Evolutionary conservation across 2,113 vertebrate species (phyloP).

Genomic region (Azemiops feae): DNA sequence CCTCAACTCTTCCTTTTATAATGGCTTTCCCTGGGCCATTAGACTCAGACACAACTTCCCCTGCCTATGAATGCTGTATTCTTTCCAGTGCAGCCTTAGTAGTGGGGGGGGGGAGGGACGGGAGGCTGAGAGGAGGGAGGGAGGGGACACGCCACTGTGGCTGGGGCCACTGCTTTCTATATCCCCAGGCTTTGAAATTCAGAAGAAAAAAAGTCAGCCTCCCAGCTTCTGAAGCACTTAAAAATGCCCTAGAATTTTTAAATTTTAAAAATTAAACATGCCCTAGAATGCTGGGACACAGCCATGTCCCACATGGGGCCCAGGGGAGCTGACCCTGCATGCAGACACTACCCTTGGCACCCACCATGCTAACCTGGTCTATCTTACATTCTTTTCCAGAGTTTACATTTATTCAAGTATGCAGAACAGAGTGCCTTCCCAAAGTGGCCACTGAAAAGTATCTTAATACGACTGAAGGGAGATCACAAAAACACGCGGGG

Average conservation of each 20-base stretch:
- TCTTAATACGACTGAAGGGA: background rate
- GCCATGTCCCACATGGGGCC: no score
- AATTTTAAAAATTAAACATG: background rate
- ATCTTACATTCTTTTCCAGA: background rate
- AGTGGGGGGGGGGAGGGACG: background rate
- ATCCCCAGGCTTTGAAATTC: background rate
- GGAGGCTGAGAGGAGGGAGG: background rate
- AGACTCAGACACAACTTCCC: slow-evolving; percentile 55
- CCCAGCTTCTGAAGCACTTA: background rate
- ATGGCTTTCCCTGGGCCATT: slow-evolving; percentile 71
- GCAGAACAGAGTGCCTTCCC: background rate
- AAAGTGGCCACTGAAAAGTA: background rate
- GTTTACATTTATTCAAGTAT: background rate
- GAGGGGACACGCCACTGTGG: background rate
- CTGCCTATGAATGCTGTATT: background rate
- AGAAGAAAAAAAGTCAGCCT: background rate
- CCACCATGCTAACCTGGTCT: background rate
- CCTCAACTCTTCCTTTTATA: slow-evolving; percentile 75
- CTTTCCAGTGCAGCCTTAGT: background rate
- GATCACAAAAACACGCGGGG: background rate
- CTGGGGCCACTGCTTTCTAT: background rate
- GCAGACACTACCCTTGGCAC: background rate
- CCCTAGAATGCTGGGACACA: background rate
- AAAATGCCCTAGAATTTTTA: background rate
- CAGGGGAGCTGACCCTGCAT: background rate